Base-by-base conservation (phyloP, 2,113 vertebrate genomes). In the Collichthys lucidus region DNA sequence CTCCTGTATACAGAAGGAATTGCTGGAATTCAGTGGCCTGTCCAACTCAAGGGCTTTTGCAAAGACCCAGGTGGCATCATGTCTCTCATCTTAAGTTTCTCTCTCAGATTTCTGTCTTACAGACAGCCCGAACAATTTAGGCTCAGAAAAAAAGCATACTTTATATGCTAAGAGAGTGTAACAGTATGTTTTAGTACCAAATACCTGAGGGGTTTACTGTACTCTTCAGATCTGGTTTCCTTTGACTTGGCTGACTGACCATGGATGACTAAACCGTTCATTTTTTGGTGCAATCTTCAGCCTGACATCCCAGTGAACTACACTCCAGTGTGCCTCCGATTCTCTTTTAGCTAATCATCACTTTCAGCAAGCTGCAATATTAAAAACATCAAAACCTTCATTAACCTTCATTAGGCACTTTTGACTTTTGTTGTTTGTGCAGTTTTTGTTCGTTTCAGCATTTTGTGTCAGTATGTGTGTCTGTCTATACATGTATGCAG, bases 401-500 rank as follows among this genome's bases (percentile, higher is more conserved):
- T 55, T 65, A 64, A 47, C 11, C 16, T 40, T 40, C 35, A 40
- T 40, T 40, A 40, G 35, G 5, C 12, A 46, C 11, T 11, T 55
- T 57, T 46, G 0, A 11, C 3, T n/a, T 68, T 63, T 59, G 35
- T 60, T 1, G 14, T 70, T 79, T 61, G 8, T 11, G 15, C 26
- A 40, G 12, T 24, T 80, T 83, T 57, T 66, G 46, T 73, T 64
- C 1, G 42, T 40, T 61, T 83, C 79, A 79, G 77, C 70, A 65
- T 26, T 65, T 76, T 44, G 24, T 68, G 66, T 74, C 63, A 70
- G 88, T 26, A 68, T 64, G 47, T 62, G 65, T 65, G 47, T 1
- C 1, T 69, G 31, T 68, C 35, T 66, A 1, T 52, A 66, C 40
- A 29, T 73, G 46, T 17, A 26, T 86, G 72, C 72, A 49, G 40